Conservation (phyloP, 2,113 vertebrate genomes). For the Clarias macrocephalus region DNA sequence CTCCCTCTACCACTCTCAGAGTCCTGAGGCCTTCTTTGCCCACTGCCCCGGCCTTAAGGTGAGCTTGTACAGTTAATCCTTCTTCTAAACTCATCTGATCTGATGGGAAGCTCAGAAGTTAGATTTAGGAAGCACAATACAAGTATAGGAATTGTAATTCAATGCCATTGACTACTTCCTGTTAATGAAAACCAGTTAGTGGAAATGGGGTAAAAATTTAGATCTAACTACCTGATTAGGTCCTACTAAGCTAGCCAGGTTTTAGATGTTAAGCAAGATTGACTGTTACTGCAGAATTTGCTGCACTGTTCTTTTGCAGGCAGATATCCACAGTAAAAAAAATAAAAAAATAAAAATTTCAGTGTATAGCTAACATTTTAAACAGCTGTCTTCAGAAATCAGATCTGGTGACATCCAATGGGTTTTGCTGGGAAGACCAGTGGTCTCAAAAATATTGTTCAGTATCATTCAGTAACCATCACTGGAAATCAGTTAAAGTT, state of each 20-base stretch:
- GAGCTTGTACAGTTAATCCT: constrained; percentile 7
- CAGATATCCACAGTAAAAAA: background rate
- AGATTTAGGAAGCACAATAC: background rate
- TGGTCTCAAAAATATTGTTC: background rate
- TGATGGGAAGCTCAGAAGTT: background rate
- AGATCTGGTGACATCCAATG: background rate
- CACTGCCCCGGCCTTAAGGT: constrained; percentile 97
- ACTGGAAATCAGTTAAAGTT: background rate
- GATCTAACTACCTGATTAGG: background rate
- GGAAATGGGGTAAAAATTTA: too few relatives aligned
- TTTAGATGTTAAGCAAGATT: background rate
- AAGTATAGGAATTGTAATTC: background rate
- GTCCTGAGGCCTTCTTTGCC: constrained; percentile 95
- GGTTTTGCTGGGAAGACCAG: background rate
- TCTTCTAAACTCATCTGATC: background rate
- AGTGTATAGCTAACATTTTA: too few relatives aligned
- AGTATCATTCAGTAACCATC: background rate
- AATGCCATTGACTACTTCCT: background rate
- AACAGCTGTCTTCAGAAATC: background rate
- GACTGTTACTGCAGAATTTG: background rate
- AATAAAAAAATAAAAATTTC: too few relatives aligned
- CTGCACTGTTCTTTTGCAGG: background rate
- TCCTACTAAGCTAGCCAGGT: background rate
- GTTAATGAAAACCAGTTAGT: background rate
- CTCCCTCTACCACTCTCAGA: constrained; percentile 95